Conservation (phyloP, 2,113 vertebrate genomes). For the Podarcis raffonei region DNA sequence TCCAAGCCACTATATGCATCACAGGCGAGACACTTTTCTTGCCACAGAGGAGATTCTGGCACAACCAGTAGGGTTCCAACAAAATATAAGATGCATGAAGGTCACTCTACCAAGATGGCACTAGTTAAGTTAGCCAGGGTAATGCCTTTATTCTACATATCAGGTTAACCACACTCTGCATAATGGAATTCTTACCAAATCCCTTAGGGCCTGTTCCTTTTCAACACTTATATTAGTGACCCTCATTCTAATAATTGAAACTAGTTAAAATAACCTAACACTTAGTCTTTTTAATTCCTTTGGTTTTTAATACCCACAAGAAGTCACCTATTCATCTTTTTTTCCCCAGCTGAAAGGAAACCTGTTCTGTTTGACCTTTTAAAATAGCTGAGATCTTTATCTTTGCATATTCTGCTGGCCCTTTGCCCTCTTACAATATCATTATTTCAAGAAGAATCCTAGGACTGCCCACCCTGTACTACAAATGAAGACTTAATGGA, state of each 20-base stretch:
- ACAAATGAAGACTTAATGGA: slow-evolving; percentile 13
- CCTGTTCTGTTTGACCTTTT: background rate
- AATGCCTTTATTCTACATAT: background rate
- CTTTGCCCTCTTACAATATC: slow-evolving; percentile 38
- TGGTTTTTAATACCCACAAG: slow-evolving; percentile 16
- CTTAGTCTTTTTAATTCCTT: slow-evolving; percentile 15
- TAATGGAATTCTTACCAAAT: slow-evolving; percentile 6
- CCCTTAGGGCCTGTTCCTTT: background rate
- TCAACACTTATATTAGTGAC: background rate
- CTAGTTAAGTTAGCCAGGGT: background rate
- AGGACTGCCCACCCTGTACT: slow-evolving; percentile 32
- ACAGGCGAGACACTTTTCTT: background rate
- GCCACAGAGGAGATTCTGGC: background rate
- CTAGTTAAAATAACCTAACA: slow-evolving; percentile 4
- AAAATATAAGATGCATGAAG: background rate
- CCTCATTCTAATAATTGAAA: background rate
- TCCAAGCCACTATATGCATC: background rate
- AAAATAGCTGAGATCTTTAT: slow-evolving; percentile 8
- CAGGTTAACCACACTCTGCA: background rate
- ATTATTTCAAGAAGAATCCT: slow-evolving; percentile 38
- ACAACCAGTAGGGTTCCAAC: background rate
- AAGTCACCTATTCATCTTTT: background rate
- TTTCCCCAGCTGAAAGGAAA: background rate
- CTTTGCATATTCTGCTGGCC: background rate
- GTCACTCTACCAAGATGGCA: background rate